A percentile compares a stretch with the other conserved stretches of the same genome.
Evolutionary conservation across 1,140 invertebrate species (phyloP).

Genomic region (Diabrotica virgifera): DNA sequence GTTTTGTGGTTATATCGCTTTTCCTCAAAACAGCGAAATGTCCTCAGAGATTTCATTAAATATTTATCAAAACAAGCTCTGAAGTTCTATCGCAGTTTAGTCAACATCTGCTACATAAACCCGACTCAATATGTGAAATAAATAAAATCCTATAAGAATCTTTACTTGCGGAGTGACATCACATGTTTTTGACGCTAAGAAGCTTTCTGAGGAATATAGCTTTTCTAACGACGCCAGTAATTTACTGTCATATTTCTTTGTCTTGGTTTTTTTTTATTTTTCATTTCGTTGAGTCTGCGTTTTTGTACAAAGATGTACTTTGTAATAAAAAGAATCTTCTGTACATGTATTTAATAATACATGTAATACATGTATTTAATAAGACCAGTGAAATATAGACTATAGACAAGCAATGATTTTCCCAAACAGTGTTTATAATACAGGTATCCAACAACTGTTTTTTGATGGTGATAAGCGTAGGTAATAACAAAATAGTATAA

Average conservation of each 20-base stretch:
- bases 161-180: constrained; percentile 15
- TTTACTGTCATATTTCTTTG: constrained; percentile 22
- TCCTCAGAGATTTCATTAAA: constrained; percentile 1
- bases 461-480: too few relatives aligned
- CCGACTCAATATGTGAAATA: constrained; percentile 2
- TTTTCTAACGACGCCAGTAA: constrained; percentile 25
- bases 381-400: too few relatives aligned
- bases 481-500: too few relatives aligned
- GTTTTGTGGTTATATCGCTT: not conserved
- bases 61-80: constrained; percentile 3
- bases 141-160: constrained; percentile 8
- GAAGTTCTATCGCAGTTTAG: not conserved
- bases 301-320: too few relatives aligned
- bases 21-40: not conserved
- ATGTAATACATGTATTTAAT: too few relatives aligned
- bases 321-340: too few relatives aligned
- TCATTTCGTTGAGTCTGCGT: not conserved
- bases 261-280: not conserved
- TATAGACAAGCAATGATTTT: too few relatives aligned
- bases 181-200: constrained; percentile 19
- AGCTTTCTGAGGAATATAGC: constrained; percentile 23
- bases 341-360: too few relatives aligned
- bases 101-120: not conserved
- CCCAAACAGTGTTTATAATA: too few relatives aligned
- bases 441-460: too few relatives aligned